Evolutionary conservation across 2,113 vertebrate species (phyloP).

Genomic region (Riparia riparia): DNA sequence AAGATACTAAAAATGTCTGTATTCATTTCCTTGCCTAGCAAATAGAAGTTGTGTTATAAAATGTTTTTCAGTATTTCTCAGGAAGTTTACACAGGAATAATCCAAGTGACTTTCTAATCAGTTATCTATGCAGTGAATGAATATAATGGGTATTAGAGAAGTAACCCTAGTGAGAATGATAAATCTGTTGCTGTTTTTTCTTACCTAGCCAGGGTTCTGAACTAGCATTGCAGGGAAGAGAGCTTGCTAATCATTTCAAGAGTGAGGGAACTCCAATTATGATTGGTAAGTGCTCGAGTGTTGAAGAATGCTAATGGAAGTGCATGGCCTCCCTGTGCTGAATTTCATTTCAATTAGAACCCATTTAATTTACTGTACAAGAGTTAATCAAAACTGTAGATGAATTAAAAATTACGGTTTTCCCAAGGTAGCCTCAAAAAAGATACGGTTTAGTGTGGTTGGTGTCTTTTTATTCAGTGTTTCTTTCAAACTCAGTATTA

Average conservation of each 20-base stretch:
- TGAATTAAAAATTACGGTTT: not conserved
- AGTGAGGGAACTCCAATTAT: constrained; percentile 92
- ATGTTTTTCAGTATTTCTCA: not conserved
- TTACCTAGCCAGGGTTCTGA: constrained; percentile 89
- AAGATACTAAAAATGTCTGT: not conserved
- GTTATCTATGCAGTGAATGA: not conserved
- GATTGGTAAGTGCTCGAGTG: constrained; percentile 84
- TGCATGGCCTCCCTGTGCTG: not conserved
- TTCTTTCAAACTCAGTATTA: not conserved
- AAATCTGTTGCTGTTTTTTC: not conserved
- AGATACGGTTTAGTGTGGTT: not conserved
- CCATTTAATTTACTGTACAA: not conserved
- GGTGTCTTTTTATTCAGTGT: not conserved
- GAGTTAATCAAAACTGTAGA: not conserved
- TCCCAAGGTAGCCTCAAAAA: not conserved
- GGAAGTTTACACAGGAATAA: not conserved
- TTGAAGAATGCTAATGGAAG: not conserved
- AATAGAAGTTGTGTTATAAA: not conserved
- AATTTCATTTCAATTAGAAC: not conserved
- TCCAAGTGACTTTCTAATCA: not conserved
- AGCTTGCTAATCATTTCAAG: constrained; percentile 91
- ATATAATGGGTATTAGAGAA: not conserved
- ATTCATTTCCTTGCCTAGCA: not conserved
- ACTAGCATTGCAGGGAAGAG: constrained; percentile 87
- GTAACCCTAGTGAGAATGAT: not conserved